Evolutionary conservation across 1,140 invertebrate genomes (phyloP), one percentile per base, ranked within the genome.

Genomic region (Hydropsyche tenuis): DNA sequence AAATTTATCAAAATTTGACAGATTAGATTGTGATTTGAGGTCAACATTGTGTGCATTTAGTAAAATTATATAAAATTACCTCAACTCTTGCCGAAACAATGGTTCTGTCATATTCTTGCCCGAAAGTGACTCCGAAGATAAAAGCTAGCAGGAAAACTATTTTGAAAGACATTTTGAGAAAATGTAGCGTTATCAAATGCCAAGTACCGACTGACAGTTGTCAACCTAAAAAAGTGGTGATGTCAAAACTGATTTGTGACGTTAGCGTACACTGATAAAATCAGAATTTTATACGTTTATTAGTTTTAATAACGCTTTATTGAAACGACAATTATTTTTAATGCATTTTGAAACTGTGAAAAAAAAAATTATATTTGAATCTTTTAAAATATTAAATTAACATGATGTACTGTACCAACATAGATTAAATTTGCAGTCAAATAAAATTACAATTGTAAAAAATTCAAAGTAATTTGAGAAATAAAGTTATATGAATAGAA

Each of bases 71-170:
- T 4, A 22, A 63, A 14, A 12, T n/a, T 75, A 75, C 73, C 63
- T 75, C 73, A 12, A 75, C 56, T 60, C 60, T 53, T 6, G 69
- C 73, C 14, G 69, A 66, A 37, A 62, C 69, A n/a, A 72, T 46
- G 1, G 69, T 60, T 60, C 46, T 56, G 18, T 75, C 69, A 25
- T 75, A 51, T 22, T 25, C 73, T 23, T 69, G 53, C 12, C 30
- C 73, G 11, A 4, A 48, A 12, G 45, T 9, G 22, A 63, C 14
- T 11, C 16, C 42, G 14, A 69, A 14, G 14, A 48, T 14, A 2
- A 51, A 23, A 30, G 25, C 20, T 16, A 27, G 2, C 11, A 56
- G 20, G 25, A 60, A 48, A 16, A 23, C n/a, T 12, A 60, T 2
- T 60, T 25, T 60, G 14, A 23, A 14, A 23, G 56, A 12, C 56